A percentile compares a stretch with the other conserved stretches of the same genome.
These are phyloP conservation scores for Ophion ellenae DNA, from an alignment of 2,888 invertebrate species.

Conservation along the genomic window DNA sequence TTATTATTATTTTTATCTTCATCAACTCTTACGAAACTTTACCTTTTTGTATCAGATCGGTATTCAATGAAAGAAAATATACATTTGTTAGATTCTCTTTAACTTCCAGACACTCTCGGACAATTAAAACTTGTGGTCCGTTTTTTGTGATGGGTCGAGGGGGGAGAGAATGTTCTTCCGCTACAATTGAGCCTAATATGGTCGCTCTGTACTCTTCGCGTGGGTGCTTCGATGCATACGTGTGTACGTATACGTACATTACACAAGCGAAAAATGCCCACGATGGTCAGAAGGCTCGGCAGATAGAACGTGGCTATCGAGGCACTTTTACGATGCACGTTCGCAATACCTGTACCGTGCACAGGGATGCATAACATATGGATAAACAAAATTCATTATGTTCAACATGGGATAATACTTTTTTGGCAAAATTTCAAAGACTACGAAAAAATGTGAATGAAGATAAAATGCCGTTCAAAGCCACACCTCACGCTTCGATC, in stretches of 20 bases:
- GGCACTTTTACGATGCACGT: constrained; percentile 17
- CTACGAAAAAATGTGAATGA: too few relatives aligned
- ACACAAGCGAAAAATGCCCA: constrained; percentile 19
- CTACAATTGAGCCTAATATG: constrained; percentile 47
- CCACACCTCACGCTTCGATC: too few relatives aligned
- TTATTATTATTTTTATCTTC: neutral
- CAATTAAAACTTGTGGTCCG: neutral
- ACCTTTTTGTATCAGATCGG: too few relatives aligned
- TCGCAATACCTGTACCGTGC: constrained; percentile 20
- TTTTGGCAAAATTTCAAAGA: too few relatives aligned
- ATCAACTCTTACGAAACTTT: too few relatives aligned
- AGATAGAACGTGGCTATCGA: constrained; percentile 38
- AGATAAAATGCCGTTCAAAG: too few relatives aligned
- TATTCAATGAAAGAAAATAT: neutral
- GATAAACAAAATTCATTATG: too few relatives aligned
- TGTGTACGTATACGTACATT: constrained; percentile 9
- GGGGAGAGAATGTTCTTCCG: constrained; percentile 13
- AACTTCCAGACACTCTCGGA: neutral
- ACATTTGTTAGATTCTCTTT: neutral
- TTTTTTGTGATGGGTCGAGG: constrained; percentile 13
- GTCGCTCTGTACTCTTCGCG: constrained; percentile 41
- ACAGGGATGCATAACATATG: neutral
- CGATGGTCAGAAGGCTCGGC: constrained; percentile 46
- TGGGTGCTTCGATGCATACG: constrained; percentile 31
- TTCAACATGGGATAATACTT: too few relatives aligned